phyloP scores from a whole-genome alignment of 2,797 vertebrate genomes.

The Aplochiton taeniatus region DNA sequence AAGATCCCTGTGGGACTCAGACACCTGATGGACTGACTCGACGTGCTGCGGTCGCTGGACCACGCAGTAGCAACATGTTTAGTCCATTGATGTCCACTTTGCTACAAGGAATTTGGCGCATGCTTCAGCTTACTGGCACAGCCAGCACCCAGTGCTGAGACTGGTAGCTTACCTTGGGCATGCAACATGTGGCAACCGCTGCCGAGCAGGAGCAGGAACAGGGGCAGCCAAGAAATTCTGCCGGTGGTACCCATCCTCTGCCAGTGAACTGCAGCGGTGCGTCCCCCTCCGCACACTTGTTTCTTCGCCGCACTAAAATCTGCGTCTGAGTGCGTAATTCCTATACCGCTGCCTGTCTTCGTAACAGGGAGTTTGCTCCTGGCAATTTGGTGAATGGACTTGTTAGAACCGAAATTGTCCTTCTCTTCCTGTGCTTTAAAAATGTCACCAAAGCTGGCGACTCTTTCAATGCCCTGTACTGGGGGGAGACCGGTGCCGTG shows the following conservation, averaged over 20 bases:
- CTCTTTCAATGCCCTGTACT: slow-evolving; percentile 33
- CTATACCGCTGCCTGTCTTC: neutral
- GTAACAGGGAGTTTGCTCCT: slow-evolving; percentile 2
- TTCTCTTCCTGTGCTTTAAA: slow-evolving; percentile 9
- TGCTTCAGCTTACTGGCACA: neutral
- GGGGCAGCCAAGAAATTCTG: slow-evolving; percentile 22
- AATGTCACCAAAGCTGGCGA: slow-evolving; percentile 5
- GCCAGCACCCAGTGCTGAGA: neutral
- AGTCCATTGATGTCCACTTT: too few relatives aligned
- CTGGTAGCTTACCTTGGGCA: slow-evolving; percentile 68
- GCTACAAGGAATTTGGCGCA: neutral
- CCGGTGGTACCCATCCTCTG: slow-evolving; percentile 19
- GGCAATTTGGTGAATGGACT: neutral
- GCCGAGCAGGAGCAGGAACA: slow-evolving; percentile 57
- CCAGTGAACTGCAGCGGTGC: slow-evolving; percentile 14
- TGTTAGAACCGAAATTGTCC: slow-evolving; percentile 7
- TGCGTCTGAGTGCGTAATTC: slow-evolving; percentile 20
- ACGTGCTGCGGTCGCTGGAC: too few relatives aligned
- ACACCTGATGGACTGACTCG: too few relatives aligned
- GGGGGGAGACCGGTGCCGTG: slow-evolving; percentile 19
- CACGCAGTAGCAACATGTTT: too few relatives aligned
- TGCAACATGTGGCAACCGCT: slow-evolving; percentile 75
- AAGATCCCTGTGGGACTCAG: too few relatives aligned
- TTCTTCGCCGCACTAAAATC: neutral
- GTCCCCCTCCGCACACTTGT: slow-evolving; percentile 18